Percentiles rank a stretch among this genome's conserved stretches.
These are phyloP conservation scores for Anarsia innoxiella DNA, from an alignment of 2,888 invertebrate genomes.

Conservation along the genomic window DNA sequence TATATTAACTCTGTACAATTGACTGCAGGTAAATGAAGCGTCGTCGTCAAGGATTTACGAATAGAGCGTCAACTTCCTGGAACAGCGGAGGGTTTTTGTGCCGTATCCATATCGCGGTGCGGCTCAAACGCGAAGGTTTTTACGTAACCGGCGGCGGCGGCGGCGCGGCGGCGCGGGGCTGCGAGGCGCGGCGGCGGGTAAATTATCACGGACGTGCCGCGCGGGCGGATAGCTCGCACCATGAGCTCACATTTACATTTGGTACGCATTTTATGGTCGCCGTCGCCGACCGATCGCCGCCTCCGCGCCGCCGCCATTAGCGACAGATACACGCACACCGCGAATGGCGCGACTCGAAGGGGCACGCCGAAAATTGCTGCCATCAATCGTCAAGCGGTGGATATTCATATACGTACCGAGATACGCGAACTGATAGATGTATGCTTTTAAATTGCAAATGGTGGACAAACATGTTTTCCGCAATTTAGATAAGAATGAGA, in stretches of 20 bases:
- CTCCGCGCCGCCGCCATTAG: slow-evolving; percentile 27
- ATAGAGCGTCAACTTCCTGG: slow-evolving; percentile 8
- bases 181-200: slow-evolving; percentile 28
- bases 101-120: slow-evolving; percentile 28
- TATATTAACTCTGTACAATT: no score
- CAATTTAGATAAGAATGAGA: no score
- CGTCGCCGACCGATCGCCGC: slow-evolving; percentile 42
- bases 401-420: slow-evolving; percentile 4
- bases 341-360: slow-evolving; percentile 28
- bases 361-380: slow-evolving; percentile 44
- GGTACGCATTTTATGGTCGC: slow-evolving; percentile 46
- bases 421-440: no score
- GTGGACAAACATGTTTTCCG: no score
- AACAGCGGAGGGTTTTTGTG: slow-evolving; percentile 9
- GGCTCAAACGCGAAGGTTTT: slow-evolving; percentile 36
- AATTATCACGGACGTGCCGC: slow-evolving; percentile 29
- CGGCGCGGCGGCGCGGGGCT: slow-evolving; percentile 16
- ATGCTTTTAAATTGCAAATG: no score
- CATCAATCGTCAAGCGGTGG: slow-evolving; percentile 36
- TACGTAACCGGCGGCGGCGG: slow-evolving; percentile 37
- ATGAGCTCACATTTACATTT: slow-evolving; percentile 41
- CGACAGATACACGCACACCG: slow-evolving; percentile 14
- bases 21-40: no score
- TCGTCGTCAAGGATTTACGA: slow-evolving; percentile 5
- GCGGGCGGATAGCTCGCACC: slow-evolving; percentile 14